Base-by-base conservation (phyloP, 2,888 invertebrate genomes). In the Meganola albula region DNA sequence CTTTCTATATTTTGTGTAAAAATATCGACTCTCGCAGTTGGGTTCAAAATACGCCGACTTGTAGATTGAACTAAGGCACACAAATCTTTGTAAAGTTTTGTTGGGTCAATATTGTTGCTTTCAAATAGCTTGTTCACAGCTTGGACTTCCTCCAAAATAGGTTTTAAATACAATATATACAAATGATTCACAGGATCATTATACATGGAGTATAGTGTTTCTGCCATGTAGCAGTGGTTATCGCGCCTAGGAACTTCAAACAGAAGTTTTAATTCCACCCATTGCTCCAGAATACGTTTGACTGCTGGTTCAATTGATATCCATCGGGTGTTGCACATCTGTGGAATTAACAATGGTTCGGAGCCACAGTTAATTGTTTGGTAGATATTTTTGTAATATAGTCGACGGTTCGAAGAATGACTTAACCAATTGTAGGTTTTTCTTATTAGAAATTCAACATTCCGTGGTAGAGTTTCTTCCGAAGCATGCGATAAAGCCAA, bases 401-500 rank as follows among this genome's bases (percentile, higher is more conserved):
- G n/a, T 31, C 37, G n/a, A 8, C 34, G 24, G 13, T 29, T 34
- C 7, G 24, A 7, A 0, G 34, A 34, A 4, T 20, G 10, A 5
- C 28, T 10, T 9, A 24, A 24, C 34, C 28, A 20, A 20, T 5
- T 5, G n/a, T 5, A 58, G 0, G 60, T 63, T 51, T 45, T 37
- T 26, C 45, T 31, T 10, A 63, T 48, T 1, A 61, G 10, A 30
- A 42, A 42, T 12, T 46, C 44, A 10, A 46, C 22, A 32, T 44
- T 38, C 5, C 37, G 12, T 11, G 44, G 44, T 11, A 44, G 21
- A 1, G 38, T 35, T 12, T 38, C 21, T 31, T 53, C 45, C 4
- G 58, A 52, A 0, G 65, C 63, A 44, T 56, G 46, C 2, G 46
- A 39, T 0, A 63, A 42, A 7, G 62, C 59, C 9, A 63, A 35